phyloP scores from a whole-genome alignment of 2,888 invertebrate genomes.

The Andrena dorsata region DNA sequence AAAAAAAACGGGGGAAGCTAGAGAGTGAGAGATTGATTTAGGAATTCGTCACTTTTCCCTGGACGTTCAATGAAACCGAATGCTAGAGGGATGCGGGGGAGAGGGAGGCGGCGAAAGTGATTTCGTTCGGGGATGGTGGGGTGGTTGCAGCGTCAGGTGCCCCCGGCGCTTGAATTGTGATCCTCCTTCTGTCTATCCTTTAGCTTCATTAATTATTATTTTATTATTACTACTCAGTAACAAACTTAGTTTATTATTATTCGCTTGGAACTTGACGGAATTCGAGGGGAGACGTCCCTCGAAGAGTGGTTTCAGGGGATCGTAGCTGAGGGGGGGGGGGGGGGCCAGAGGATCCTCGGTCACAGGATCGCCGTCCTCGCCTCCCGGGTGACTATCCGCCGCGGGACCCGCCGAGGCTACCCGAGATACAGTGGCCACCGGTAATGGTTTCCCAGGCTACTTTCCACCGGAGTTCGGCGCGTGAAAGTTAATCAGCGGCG shows the following conservation, averaged over 20 bases:
- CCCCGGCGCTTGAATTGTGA: conserved; percentile 83
- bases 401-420: neutral
- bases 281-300: neutral
- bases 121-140: conserved; percentile 21
- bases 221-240: conserved; percentile 73
- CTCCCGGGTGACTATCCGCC: conserved; percentile 24
- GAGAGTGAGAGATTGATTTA: neutral
- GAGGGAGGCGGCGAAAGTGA: conserved; percentile 10
- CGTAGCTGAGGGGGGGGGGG: neutral
- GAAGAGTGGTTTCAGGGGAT: conserved; percentile 9
- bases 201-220: conserved; percentile 79
- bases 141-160: conserved; percentile 65
- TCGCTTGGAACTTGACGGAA: conserved; percentile 17
- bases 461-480: conserved; percentile 48
- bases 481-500: conserved; percentile 62
- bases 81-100: neutral
- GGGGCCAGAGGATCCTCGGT: neutral
- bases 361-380: conserved; percentile 6
- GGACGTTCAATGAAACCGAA: neutral
- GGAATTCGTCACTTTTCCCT: conserved; percentile 13
- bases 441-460: conserved; percentile 42
- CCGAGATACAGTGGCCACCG: conserved; percentile 20
- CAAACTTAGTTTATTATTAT: conserved; percentile 63
- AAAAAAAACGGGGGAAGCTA: neutral
- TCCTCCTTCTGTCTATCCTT: conserved; percentile 80